A percentile compares a stretch with the other conserved stretches of the same genome.
Conservation (phyloP, 2,797 vertebrate genomes). For the Microcaecilia unicolor region DNA sequence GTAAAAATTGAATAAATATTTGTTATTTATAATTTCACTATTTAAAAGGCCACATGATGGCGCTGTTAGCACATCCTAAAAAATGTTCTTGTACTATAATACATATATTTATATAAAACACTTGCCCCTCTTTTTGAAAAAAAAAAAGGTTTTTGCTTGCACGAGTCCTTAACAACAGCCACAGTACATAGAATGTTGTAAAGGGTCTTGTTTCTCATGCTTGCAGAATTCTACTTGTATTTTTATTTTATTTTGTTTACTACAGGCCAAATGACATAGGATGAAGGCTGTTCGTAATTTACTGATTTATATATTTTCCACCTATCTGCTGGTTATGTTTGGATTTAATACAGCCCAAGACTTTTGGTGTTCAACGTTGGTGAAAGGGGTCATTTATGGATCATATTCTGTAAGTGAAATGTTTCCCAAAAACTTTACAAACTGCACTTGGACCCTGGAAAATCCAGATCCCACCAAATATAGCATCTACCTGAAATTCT, state of each 20-base stretch:
- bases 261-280: conserved; percentile 99
- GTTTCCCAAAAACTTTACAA: conserved; percentile 99
- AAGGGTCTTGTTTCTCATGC: conserved; percentile 50
- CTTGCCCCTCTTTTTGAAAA: conserved; percentile 55
- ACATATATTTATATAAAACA: conserved; percentile 39
- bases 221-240: conserved; percentile 59
- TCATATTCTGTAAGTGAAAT: conserved; percentile 98
- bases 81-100: conserved; percentile 48
- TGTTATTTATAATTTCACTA: conserved; percentile 30
- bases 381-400: conserved; percentile 99
- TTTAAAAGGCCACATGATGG: conserved; percentile 78
- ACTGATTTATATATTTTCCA: conserved; percentile 99
- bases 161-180: conserved; percentile 60
- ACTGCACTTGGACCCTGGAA: conserved; percentile 99
- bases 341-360: conserved; percentile 99
- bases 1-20: conserved; percentile 50
- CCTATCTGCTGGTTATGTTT: conserved; percentile 99
- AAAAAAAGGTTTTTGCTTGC: conserved; percentile 42
- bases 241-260: conserved; percentile 72
- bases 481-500: conserved; percentile 99
- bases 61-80: conserved; percentile 85
- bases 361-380: conserved; percentile 98
- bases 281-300: conserved; percentile 99
- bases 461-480: conserved; percentile 99
- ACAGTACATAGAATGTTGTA: conserved; percentile 57